phyloP scores from a whole-genome alignment of 2,888 invertebrate species.

The Lasioglossum lativentre region DNA sequence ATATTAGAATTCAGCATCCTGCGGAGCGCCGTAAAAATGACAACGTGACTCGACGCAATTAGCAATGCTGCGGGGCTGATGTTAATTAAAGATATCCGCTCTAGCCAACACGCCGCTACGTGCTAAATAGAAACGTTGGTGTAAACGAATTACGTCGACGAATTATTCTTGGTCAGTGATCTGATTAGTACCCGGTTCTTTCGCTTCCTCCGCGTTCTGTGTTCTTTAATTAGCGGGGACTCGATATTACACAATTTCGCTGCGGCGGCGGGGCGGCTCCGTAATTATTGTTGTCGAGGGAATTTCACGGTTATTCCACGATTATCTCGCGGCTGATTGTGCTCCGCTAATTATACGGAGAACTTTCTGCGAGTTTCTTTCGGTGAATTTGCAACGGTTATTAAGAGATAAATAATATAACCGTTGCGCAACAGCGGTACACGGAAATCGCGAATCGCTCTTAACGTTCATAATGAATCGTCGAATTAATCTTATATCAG shows the following conservation, averaged over 20 bases:
- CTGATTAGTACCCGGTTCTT: background rate
- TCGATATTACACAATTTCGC: background rate
- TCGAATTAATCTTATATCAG: background rate
- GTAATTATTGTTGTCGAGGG: background rate
- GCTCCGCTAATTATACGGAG: background rate
- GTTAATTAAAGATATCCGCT: conserved; percentile 34
- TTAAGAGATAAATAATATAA: background rate
- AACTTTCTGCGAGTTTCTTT: background rate
- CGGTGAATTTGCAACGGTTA: background rate
- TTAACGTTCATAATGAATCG: background rate
- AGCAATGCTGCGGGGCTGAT: conserved; percentile 12
- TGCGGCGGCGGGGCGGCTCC: background rate
- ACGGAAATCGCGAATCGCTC: background rate
- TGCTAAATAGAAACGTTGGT: background rate
- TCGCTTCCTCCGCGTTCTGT: background rate
- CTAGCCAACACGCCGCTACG: background rate
- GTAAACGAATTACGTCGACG: conserved; percentile 14
- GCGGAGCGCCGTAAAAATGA: background rate
- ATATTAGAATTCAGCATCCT: conserved; percentile 2
- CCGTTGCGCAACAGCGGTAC: background rate
- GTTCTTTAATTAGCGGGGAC: background rate
- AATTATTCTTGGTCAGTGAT: background rate
- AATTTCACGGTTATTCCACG: background rate
- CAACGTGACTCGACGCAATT: conserved; percentile 30
- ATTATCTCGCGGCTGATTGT: background rate